phyloP scores from a whole-genome alignment of 2,888 invertebrate genomes.

The Merodon equestris region DNA sequence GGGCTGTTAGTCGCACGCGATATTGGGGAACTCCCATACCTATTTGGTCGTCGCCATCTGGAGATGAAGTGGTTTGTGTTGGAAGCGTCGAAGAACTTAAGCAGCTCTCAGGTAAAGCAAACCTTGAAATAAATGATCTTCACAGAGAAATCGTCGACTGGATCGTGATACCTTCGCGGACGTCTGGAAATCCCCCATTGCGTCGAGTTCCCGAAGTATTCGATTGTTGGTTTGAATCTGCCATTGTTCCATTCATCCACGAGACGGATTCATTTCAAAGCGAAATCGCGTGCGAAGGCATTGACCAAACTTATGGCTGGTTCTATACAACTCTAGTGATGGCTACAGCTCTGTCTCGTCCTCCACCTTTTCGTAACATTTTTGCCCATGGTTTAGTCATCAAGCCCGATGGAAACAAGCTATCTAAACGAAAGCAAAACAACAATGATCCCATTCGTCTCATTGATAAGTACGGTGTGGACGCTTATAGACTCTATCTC shows the following conservation, averaged over 20 bases:
- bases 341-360: constrained; percentile 93
- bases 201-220: constrained; percentile 93
- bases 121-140: constrained; percentile 88
- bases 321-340: constrained; percentile 96
- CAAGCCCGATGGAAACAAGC: constrained; percentile 96
- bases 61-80: constrained; percentile 92
- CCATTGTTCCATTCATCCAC: constrained; percentile 97
- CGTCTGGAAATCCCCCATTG: constrained; percentile 90
- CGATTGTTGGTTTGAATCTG: constrained; percentile 99
- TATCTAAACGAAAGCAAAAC: constrained; percentile 98
- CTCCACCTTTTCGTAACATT: constrained; percentile 96
- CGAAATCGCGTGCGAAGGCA: constrained; percentile 97
- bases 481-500: constrained; percentile 93
- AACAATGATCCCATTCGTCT: constrained; percentile 95
- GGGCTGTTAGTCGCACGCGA: constrained; percentile 96
- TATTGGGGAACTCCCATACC: constrained; percentile 99
- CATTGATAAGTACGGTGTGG: constrained; percentile 94
- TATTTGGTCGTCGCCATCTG: constrained; percentile 93
- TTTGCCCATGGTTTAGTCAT: constrained; percentile 95
- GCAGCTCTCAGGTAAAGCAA: constrained; percentile 82
- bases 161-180: constrained; percentile 91
- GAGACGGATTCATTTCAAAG: constrained; percentile 90
- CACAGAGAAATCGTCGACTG: constrained; percentile 95
- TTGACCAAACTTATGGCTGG: constrained; percentile 97
- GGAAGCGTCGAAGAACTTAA: constrained; percentile 93